These are phyloP conservation scores for Nasua narica DNA, from an alignment of 2,797 vertebrate species.

Conservation along the genomic window DNA sequence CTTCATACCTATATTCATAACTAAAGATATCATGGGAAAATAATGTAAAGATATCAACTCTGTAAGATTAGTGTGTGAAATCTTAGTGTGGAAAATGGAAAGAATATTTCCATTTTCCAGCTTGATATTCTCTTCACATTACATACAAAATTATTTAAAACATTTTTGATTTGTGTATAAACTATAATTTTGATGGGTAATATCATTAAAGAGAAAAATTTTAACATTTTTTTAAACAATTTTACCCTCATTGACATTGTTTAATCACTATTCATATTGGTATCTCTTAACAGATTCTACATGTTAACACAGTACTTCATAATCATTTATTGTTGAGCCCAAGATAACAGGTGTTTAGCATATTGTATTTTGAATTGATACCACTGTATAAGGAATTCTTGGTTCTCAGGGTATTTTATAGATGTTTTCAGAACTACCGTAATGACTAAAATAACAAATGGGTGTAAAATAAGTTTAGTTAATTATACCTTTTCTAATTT, in stretches of 20 bases:
- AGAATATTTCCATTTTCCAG: not conserved
- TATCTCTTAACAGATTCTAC: not conserved
- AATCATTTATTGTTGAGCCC: slow-evolving; percentile 21
- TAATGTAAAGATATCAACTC: not conserved
- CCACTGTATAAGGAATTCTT: slow-evolving; percentile 13
- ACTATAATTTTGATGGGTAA: not conserved
- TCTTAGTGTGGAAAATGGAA: no score
- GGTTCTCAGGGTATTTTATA: slow-evolving; percentile 16
- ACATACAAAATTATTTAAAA: not conserved
- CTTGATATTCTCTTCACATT: not conserved
- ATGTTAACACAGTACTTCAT: not conserved
- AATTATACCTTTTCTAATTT: slow-evolving; percentile 35
- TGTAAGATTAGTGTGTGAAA: not conserved
- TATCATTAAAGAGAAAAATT: not conserved
- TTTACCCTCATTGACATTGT: not conserved
- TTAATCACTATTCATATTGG: not conserved
- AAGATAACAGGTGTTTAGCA: slow-evolving; percentile 20
- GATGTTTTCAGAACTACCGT: slow-evolving; percentile 33
- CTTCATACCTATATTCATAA: not conserved
- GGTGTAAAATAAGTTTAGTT: slow-evolving; percentile 39
- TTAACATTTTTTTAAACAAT: not conserved
- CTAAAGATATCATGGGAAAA: not conserved
- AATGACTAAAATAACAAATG: slow-evolving; percentile 48
- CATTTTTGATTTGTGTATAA: not conserved
- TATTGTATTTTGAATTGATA: slow-evolving; percentile 17